Percentiles rank a stretch among this genome's conserved stretches.
Evolutionary conservation across 2,113 vertebrate genomes (phyloP).

Genomic region (Platysteira castanea): DNA sequence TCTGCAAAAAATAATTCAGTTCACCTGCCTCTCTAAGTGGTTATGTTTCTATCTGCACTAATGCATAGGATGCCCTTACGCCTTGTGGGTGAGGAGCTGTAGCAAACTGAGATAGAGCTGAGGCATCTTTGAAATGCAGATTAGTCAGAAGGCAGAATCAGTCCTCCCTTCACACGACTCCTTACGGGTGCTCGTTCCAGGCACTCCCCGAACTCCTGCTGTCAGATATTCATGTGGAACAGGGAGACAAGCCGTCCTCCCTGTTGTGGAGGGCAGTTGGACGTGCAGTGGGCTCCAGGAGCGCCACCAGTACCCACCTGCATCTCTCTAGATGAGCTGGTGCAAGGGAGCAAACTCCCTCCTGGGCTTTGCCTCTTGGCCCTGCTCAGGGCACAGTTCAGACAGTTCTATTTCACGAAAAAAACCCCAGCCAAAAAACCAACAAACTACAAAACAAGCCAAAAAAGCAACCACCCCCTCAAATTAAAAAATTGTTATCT

Average conservation of each 20-base stretch:
- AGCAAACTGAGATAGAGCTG: neutral
- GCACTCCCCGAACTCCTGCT: neutral
- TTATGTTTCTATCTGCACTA: slow-evolving; percentile 59
- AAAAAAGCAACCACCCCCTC: neutral
- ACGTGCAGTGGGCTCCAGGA: neutral
- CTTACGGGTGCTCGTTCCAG: neutral
- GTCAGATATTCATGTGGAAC: neutral
- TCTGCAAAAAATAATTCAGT: slow-evolving; percentile 69
- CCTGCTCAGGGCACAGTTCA: neutral
- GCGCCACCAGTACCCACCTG: rapidly evolving
- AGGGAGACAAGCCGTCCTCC: neutral
- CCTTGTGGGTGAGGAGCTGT: slow-evolving; percentile 13
- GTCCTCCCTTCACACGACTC: neutral
- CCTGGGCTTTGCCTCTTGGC: neutral
- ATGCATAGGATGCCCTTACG: neutral
- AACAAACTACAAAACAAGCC: neutral
- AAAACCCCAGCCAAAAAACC: neutral
- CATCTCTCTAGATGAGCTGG: neutral
- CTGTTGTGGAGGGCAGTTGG: neutral
- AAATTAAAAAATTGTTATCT: neutral
- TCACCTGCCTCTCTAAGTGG: slow-evolving; percentile 64
- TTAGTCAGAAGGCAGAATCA: neutral
- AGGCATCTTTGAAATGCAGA: neutral
- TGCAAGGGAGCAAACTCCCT: neutral
- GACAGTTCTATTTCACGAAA: neutral